Percentiles rank a stretch among this genome's conserved stretches.
These are phyloP conservation scores for Agelas oroides DNA, from an alignment of 37 sponge, comb jelly and placozoan genomes.

Conservation along the genomic window DNA sequence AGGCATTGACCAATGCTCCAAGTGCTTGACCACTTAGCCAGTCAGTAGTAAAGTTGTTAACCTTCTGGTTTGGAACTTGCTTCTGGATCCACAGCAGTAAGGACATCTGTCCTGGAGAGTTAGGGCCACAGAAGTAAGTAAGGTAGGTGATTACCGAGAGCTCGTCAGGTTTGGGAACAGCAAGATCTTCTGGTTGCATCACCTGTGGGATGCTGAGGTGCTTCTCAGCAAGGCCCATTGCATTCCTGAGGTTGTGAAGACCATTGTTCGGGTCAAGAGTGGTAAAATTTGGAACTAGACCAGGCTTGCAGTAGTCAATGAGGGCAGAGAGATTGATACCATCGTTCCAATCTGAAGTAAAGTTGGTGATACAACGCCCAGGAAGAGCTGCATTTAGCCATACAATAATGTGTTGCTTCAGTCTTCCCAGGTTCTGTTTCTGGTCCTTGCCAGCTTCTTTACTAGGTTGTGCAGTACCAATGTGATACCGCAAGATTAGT, in stretches of 20 bases:
- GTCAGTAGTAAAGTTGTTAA: conserved; percentile 71
- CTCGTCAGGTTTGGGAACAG: conserved; percentile 73
- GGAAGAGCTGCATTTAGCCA: conserved; percentile 75
- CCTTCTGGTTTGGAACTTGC: conserved; percentile 63
- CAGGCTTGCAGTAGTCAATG: conserved; percentile 72
- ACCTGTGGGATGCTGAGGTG: conserved; percentile 69
- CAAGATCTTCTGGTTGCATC: conserved; percentile 54
- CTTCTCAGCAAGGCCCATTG: conserved; percentile 73
- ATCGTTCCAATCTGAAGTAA: conserved; percentile 75
- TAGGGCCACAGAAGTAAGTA: conserved; percentile 72
- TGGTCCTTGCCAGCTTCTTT: background rate
- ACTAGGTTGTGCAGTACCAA: conserved; percentile 10
- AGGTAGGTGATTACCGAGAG: conserved; percentile 78
- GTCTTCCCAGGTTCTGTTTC: background rate
- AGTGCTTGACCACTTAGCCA: conserved; percentile 79
- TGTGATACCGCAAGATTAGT: conserved; percentile 68
- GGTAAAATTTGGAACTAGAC: conserved; percentile 43
- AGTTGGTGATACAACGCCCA: conserved; percentile 38
- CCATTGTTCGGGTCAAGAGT: conserved; percentile 37
- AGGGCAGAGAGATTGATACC: conserved; percentile 65
- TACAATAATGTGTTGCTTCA: conserved; percentile 3
- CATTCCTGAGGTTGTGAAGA: conserved; percentile 48
- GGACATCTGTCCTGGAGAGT: conserved; percentile 54
- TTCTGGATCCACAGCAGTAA: conserved; percentile 68
- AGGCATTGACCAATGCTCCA: conserved; percentile 67